Conservation (phyloP, 2,888 invertebrate genomes). For the Habroteleia sp. region DNA sequence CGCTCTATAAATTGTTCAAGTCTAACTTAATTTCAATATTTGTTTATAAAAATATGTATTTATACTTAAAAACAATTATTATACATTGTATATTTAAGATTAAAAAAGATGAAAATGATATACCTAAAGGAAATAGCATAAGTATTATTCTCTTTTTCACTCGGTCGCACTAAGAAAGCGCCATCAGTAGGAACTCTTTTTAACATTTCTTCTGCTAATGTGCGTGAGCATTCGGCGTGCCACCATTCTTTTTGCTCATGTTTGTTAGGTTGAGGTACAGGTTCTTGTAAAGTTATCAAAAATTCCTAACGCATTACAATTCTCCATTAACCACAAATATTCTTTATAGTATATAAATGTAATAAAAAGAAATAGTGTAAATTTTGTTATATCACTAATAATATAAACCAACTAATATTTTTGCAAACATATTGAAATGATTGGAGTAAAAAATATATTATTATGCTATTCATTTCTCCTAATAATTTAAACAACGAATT, state of each 20-base stretch:
- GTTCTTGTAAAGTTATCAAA: constrained; percentile 91
- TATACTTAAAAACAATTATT: too few species aligned
- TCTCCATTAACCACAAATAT: not conserved
- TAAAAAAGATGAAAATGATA: constrained; percentile 25
- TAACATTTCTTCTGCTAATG: constrained; percentile 93
- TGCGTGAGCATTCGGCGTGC: constrained; percentile 89
- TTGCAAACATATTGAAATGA: too few species aligned
- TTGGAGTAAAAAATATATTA: not conserved
- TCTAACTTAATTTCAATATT: too few species aligned
- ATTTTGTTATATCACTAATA: too few species aligned
- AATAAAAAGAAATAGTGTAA: too few species aligned
- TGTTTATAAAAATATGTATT: too few species aligned
- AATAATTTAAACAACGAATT: constrained; percentile 36
- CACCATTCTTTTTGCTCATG: constrained; percentile 97
- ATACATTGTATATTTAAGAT: too few species aligned
- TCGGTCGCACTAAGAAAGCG: constrained; percentile 95
- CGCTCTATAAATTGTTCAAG: constrained; percentile 83
- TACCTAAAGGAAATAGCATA: constrained; percentile 97
- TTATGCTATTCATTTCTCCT: not conserved
- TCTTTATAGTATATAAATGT: too few species aligned
- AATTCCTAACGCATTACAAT: constrained; percentile 86
- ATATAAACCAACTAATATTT: too few species aligned
- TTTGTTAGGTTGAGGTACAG: constrained; percentile 96
- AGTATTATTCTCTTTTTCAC: constrained; percentile 91
- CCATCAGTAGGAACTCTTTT: constrained; percentile 93